Base-by-base conservation (phyloP, 2,888 invertebrate genomes). In the Dynastes tityus region DNA sequence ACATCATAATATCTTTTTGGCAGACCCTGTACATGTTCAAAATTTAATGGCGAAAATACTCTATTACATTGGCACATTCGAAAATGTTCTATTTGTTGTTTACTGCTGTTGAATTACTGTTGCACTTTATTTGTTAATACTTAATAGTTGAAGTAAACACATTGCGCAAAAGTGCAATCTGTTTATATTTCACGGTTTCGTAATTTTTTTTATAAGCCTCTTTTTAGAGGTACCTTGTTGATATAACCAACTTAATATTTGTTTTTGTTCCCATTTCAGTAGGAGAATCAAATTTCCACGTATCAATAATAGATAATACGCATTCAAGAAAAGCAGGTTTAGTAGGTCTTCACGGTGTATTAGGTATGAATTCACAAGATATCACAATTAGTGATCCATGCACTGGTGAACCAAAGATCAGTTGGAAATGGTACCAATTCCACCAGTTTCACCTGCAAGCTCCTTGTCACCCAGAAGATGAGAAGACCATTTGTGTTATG, bases 241-340 rank as follows among this genome's bases (percentile, higher is more conserved):
- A 11, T 11, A 9, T 2, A 45, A 45, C 45, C 8, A 8, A 51
- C 45, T 79, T 68, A 63, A 68, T 16, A 77, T 51, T n/a, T 49
- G 16, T 67, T 65, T 27, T 51, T 55, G 1, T 45, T 58, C 29
- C 51, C 58, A 11, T 71, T 80, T 80, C 77, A 88, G 88, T 88
- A 86, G 89, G 89, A 84, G 85, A 91, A 86, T 88, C 89, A 83
- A 89, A 90, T 85, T 93, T 91, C 85, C 90, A 91, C 51, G 91
- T 94, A 64, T 93, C 92, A 2, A 87, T 94, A 81, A 89, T 93
- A 4, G 91, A 92, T 80, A 94, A 93, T 40, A 89, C 90, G 49
- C 90, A 94, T 86, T 92, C 94, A 2, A 91, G 91, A 84, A 89
- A 90, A 67, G 92, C 93, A 73, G 92, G 92, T 13, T 86, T 94